Evolutionary conservation across 2,797 vertebrate species (phyloP).

Genomic region (Lates japonicus): DNA sequence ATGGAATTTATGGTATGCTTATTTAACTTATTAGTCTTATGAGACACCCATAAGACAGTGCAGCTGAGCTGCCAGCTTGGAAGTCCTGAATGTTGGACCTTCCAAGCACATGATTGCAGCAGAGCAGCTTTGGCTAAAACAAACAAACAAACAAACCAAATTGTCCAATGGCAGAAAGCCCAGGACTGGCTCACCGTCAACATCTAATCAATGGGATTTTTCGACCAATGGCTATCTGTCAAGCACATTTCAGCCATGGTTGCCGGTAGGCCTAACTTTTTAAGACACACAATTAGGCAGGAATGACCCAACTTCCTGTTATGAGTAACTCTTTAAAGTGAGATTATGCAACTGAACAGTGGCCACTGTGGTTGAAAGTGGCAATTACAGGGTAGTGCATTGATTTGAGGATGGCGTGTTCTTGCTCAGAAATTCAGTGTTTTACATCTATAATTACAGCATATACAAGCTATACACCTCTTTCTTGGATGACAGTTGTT

Average conservation of each 20-base stretch:
- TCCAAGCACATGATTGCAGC: neutral
- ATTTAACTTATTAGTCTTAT: neutral
- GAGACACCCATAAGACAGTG: neutral
- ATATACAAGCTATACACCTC: neutral
- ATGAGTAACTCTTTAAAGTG: neutral
- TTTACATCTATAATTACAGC: too few species aligned
- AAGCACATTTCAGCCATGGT: neutral
- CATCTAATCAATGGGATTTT: constrained; percentile 16
- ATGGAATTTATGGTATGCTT: neutral
- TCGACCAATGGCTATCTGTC: neutral
- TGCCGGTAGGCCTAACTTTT: neutral
- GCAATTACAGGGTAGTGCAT: too few species aligned
- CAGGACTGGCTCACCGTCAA: constrained; percentile 15
- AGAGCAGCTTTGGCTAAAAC: neutral
- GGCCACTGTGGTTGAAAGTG: neutral
- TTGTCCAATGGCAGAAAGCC: neutral
- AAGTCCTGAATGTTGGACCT: neutral
- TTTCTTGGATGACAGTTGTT: too few species aligned
- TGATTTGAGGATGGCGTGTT: too few species aligned
- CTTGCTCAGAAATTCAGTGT: too few species aligned
- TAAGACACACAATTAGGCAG: too few species aligned
- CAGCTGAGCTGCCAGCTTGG: neutral
- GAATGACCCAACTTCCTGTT: too few species aligned
- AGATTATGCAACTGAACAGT: neutral
- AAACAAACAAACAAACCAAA: neutral